phyloP scores from a whole-genome alignment of 1,140 invertebrate genomes.

The Metaphire vulgaris region DNA sequence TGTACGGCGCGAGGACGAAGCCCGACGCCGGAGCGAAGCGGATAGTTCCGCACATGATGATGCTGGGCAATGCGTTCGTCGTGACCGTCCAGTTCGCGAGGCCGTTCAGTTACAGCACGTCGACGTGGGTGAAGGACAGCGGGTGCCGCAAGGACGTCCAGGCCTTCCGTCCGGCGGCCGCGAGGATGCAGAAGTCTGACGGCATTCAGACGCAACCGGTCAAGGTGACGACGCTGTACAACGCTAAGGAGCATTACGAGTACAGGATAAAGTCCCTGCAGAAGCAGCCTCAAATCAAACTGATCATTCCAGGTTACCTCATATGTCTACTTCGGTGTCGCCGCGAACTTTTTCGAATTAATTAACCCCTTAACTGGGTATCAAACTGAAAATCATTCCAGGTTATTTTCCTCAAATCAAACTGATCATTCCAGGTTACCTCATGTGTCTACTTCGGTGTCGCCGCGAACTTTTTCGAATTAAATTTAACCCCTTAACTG shows the following conservation, averaged over 20 bases:
- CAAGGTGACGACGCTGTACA: neutral
- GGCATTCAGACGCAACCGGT: conserved; percentile 9
- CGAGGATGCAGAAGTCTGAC: conserved; percentile 6
- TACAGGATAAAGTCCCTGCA: conserved; percentile 23
- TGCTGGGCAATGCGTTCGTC: conserved; percentile 30
- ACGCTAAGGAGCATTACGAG: conserved; percentile 13
- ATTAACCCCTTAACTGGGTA: too few relatives aligned
- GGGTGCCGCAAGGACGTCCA: conserved; percentile 41
- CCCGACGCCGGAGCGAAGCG: conserved; percentile 15
- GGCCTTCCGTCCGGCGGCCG: conserved; percentile 37
- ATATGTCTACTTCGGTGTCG: too few relatives aligned
- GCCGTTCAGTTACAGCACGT: conserved; percentile 42
- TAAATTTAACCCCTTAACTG: too few relatives aligned
- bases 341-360: too few relatives aligned
- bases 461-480: too few relatives aligned
- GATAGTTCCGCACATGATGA: conserved; percentile 20
- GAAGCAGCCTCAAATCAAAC: conserved; percentile 16
- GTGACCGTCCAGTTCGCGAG: conserved; percentile 39
- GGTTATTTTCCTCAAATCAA: conserved; percentile 23
- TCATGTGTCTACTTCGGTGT: too few relatives aligned
- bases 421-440: conserved; percentile 27
- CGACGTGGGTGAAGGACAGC: conserved; percentile 33
- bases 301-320: conserved; percentile 28
- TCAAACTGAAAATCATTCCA: too few relatives aligned
- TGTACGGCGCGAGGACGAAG: neutral